phyloP scores from a whole-genome alignment of 2,888 invertebrate genomes.

The Temnothorax ravouxi region DNA sequence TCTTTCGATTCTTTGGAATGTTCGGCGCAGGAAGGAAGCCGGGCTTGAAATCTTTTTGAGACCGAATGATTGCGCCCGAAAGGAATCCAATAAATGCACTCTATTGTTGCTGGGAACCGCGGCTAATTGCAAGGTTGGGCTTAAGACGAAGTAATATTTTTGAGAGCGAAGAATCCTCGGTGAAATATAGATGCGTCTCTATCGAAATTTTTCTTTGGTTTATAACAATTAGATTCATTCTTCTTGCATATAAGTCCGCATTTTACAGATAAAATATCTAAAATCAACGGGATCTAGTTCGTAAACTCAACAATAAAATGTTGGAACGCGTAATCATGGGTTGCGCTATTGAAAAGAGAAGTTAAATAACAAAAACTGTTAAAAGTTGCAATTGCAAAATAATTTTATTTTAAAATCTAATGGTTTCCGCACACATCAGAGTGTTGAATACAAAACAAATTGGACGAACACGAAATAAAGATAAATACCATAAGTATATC shows the following conservation, averaged over 20 bases:
- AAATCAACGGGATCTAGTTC: background rate
- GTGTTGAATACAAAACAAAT: background rate
- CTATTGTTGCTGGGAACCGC: conserved; percentile 64
- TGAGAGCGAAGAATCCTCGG: conserved; percentile 23
- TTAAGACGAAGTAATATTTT: conserved; percentile 52
- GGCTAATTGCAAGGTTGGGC: conserved; percentile 68
- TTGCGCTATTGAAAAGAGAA: background rate
- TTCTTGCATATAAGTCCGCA: background rate
- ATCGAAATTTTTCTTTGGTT: conserved; percentile 29
- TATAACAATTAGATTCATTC: conserved; percentile 31
- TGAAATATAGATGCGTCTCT: conserved; percentile 33
- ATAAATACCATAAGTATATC: background rate
- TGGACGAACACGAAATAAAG: background rate
- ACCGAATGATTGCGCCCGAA: conserved; percentile 63
- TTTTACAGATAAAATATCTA: conserved; percentile 9
- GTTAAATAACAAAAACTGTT: conserved; percentile 7
- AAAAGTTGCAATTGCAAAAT: conserved; percentile 8
- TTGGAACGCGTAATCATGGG: background rate
- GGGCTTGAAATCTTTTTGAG: conserved; percentile 68
- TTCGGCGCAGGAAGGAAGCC: conserved; percentile 43
- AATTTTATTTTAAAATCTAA: background rate
- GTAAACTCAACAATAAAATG: background rate
- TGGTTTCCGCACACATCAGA: background rate
- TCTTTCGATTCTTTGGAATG: conserved; percentile 56
- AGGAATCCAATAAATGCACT: conserved; percentile 74